Evolutionary conservation across 2,797 vertebrate species (phyloP), one percentile per base, ranked within the genome.

Genomic region (Telmatherina bonti): DNA sequence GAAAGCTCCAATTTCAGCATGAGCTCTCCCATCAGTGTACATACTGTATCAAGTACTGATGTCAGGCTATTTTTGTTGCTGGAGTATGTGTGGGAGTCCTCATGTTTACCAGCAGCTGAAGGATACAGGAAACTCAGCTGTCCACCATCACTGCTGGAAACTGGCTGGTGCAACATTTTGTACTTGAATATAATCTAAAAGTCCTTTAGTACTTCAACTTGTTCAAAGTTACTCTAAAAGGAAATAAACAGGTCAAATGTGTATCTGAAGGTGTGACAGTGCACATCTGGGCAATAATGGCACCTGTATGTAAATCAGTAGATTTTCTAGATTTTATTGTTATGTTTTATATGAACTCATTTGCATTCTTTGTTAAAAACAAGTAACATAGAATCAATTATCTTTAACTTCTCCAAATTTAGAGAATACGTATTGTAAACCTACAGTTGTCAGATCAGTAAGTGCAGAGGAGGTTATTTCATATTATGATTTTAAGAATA

Each of bases 151-250:
- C 71, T 58, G 62, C 67, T 60, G 63, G 62, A 59, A 76, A 76
- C 45, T 1, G 59, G 64, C 79, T 85, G 74, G 70, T 75, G 84
- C 69, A 90, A 88, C 79, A 77, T 65, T 83, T 77, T 77, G 53
- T 16, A 33, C 71, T 79, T 49, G 52, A 60, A 55, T 49, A 78
- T 79, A 85, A 88, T 81, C 55, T 67, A 53, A 69, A 83, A 76
- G n/a, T 62, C 29, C 65, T 51, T 76, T 62, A 57, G 60, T 47
- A 22, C 33, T 11, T 33, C 57, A 67, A 56, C 63, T 73, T 67
- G 27, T 36, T 72, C 52, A 30, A 74, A 83, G 62, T 64, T 68
- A 57, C 7, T 70, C 70, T 3, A 30, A 31, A 36, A 61, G 62
- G n/a, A 67, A 63, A 80, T 51, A 56, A 67, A 22, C 47, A 57